Evolutionary conservation across 1,140 invertebrate genomes (phyloP).

Genomic region (Lanistes nyassanus): DNA sequence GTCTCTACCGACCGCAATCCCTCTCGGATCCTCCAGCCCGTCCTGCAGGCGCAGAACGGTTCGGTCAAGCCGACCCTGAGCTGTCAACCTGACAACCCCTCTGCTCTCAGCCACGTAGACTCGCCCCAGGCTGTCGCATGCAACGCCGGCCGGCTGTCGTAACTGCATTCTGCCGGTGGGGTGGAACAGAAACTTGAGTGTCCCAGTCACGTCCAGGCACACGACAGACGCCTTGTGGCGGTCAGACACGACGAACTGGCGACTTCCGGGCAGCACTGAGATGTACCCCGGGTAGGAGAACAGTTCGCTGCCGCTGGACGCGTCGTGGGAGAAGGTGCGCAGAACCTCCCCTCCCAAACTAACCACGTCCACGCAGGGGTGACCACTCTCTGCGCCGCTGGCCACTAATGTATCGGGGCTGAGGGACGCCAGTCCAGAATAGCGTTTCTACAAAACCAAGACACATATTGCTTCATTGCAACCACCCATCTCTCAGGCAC

Average conservation of each 20-base stretch:
- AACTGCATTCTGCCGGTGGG: conserved; percentile 13
- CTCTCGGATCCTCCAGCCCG: conserved; percentile 24
- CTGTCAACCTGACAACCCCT: conserved; percentile 12
- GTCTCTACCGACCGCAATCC: conserved; percentile 16
- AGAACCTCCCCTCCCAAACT: conserved; percentile 30
- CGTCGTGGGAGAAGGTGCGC: conserved; percentile 19
- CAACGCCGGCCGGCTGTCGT: conserved; percentile 26
- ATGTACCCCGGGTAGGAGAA: conserved; percentile 27
- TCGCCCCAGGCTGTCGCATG: background rate
- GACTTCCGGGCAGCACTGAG: conserved; percentile 1
- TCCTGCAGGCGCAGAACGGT: conserved; percentile 14
- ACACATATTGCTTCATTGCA: background rate
- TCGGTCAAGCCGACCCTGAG: conserved; percentile 11
- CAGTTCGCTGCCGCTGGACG: background rate
- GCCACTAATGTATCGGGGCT: conserved; percentile 25
- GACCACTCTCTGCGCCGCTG: conserved; percentile 25
- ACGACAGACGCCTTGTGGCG: conserved; percentile 10
- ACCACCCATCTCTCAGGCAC: too few species aligned
- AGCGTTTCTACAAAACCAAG: conserved; percentile 14
- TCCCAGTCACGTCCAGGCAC: conserved; percentile 6
- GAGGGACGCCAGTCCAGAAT: conserved; percentile 28
- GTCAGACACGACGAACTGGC: conserved; percentile 26
- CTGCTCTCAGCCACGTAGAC: conserved; percentile 25
- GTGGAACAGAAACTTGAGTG: conserved; percentile 9
- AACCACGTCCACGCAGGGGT: conserved; percentile 32